Percentiles rank a stretch among this genome's conserved stretches.
These are phyloP conservation scores for Eupelmus urozonus DNA, from an alignment of 2,888 invertebrate genomes.

Conservation along the genomic window DNA sequence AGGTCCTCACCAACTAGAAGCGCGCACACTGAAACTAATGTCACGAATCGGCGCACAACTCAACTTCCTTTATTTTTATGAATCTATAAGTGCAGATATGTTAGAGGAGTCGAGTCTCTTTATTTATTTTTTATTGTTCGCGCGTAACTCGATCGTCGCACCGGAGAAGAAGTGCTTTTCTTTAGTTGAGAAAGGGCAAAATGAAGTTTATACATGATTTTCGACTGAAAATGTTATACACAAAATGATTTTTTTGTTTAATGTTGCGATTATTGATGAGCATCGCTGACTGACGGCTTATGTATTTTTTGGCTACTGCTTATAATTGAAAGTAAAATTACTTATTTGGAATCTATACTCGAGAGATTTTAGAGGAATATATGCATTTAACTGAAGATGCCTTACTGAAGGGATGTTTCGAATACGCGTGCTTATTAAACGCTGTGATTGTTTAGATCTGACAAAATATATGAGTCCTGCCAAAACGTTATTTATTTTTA, in stretches of 20 bases:
- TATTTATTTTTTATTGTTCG: conserved; percentile 8
- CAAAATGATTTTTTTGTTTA: conserved; percentile 4
- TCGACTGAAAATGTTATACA: neutral
- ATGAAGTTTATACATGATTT: neutral
- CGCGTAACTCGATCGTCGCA: neutral
- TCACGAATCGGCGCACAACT: conserved; percentile 2
- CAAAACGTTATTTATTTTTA: conserved; percentile 29
- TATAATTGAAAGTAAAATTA: neutral
- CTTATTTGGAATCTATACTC: neutral
- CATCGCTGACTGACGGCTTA: conserved; percentile 32
- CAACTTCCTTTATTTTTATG: neutral
- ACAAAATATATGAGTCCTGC: conserved; percentile 11
- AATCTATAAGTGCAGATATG: neutral
- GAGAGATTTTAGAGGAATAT: neutral
- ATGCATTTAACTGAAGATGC: conserved; percentile 23
- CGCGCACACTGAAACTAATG: neutral
- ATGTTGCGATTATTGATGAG: neutral
- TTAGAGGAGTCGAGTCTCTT: neutral
- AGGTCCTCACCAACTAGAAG: conserved; percentile 80
- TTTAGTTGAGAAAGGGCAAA: neutral
- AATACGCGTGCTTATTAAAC: neutral
- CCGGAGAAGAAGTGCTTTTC: conserved; percentile 4
- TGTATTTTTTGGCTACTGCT: conserved; percentile 4
- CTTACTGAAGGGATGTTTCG: neutral
- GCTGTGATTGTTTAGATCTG: conserved; percentile 34